These are phyloP conservation scores for Deilephila porcellus DNA, from an alignment of 2,888 invertebrate genomes.

Conservation along the genomic window DNA sequence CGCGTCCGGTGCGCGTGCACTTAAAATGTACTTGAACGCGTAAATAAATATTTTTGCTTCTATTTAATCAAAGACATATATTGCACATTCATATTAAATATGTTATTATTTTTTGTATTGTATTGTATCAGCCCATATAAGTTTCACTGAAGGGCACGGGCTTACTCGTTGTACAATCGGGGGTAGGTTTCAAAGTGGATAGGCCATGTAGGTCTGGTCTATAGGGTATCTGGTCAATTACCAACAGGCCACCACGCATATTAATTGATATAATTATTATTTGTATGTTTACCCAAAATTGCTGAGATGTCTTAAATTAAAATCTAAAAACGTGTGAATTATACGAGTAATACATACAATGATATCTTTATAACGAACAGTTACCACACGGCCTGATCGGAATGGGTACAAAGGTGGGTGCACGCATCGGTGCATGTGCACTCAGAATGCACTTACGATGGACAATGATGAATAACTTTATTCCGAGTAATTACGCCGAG, in stretches of 20 bases:
- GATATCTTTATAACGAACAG: background rate
- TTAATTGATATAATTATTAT: no score
- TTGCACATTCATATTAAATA: background rate
- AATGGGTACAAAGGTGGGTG: slow-evolving; percentile 25
- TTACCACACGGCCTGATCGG: slow-evolving; percentile 26
- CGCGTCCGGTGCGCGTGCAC: slow-evolving; percentile 36
- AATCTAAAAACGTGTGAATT: background rate
- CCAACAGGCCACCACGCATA: no score
- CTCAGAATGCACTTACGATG: slow-evolving; percentile 42
- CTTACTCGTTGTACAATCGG: no score
- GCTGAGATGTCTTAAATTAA: background rate
- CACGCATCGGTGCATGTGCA: slow-evolving; percentile 49
- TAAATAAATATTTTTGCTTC: background rate
- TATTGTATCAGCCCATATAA: no score
- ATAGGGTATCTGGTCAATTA: no score
- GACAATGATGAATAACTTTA: slow-evolving; percentile 7
- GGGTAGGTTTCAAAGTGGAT: no score
- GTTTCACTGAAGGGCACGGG: no score
- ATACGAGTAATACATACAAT: background rate
- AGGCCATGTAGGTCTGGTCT: no score
- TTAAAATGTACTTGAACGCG: slow-evolving; percentile 32
- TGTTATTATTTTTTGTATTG: no score
- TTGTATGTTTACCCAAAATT: no score
- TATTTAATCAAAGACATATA: no score
- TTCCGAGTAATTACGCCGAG: background rate